These are phyloP conservation scores for Sparus aurata DNA, from an alignment of 2,797 vertebrate genomes.

Conservation along the genomic window DNA sequence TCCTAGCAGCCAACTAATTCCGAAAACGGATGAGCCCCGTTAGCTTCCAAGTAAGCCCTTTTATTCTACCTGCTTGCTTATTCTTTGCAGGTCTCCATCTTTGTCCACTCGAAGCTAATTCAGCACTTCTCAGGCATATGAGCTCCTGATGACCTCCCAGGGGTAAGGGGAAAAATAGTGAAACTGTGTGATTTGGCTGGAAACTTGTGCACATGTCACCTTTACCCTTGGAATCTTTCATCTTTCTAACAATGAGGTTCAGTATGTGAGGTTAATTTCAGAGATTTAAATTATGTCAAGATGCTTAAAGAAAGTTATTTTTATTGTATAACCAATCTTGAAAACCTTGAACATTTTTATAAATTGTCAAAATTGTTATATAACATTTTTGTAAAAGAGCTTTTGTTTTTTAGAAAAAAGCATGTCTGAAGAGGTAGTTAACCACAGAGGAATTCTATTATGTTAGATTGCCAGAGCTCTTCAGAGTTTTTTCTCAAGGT, in stretches of 20 bases:
- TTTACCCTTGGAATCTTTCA: not conserved
- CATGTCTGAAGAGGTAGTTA: no score
- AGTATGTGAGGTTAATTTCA: not conserved
- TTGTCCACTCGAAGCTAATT: slow-evolving; percentile 61
- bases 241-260: not conserved
- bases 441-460: no score
- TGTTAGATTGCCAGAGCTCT: slow-evolving; percentile 27
- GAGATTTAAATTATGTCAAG: not conserved
- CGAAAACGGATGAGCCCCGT: slow-evolving; percentile 64
- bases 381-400: no score
- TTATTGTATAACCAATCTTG: no score
- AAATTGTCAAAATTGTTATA: no score
- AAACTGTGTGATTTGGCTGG: slow-evolving; percentile 23
- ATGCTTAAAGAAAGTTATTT: not conserved
- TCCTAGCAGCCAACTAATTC: slow-evolving; percentile 58
- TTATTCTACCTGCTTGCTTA: slow-evolving; percentile 66
- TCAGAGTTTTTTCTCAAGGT: slow-evolving; percentile 18
- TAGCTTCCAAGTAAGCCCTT: slow-evolving; percentile 58
- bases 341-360: no score
- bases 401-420: no score
- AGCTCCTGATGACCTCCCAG: slow-evolving; percentile 59
- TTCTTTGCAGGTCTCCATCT: slow-evolving; percentile 62
- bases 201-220: slow-evolving; percentile 23
- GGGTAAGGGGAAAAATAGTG: slow-evolving; percentile 38
- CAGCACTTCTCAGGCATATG: slow-evolving; percentile 61